phyloP scores from a whole-genome alignment of 2,113 vertebrate species.

The Glaucomys volans region DNA sequence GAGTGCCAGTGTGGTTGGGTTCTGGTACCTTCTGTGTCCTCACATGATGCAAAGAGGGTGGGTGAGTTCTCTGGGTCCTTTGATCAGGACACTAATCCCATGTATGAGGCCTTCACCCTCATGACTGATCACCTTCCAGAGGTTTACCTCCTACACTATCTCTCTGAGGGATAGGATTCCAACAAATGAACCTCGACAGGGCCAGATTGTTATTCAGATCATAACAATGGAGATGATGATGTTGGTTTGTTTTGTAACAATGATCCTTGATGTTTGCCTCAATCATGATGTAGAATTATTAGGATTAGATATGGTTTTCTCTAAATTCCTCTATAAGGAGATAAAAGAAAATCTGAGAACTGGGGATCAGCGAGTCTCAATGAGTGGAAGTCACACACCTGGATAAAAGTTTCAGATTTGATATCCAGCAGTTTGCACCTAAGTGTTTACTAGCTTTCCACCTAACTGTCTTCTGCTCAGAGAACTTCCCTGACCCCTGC shows the following conservation, averaged over 20 bases:
- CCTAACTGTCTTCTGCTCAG: rapidly evolving
- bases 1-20: too few species aligned
- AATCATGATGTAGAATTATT: background rate
- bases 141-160: too few species aligned
- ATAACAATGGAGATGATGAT: background rate
- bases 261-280: too few species aligned
- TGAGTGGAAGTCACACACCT: rapidly evolving
- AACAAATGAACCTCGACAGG: background rate
- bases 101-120: background rate
- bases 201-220: background rate
- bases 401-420: background rate
- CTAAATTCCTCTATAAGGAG: background rate
- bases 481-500: background rate
- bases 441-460: background rate
- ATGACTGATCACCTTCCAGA: too few species aligned
- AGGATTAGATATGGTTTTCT: background rate
- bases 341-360: background rate
- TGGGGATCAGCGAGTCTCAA: rapidly evolving
- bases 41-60: background rate
- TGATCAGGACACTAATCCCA: background rate
- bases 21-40: background rate
- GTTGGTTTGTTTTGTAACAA: background rate
- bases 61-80: background rate
- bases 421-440: too few species aligned
- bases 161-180: background rate